Conservation (phyloP, 2,113 vertebrate species). For the Lampris megalopsis region DNA sequence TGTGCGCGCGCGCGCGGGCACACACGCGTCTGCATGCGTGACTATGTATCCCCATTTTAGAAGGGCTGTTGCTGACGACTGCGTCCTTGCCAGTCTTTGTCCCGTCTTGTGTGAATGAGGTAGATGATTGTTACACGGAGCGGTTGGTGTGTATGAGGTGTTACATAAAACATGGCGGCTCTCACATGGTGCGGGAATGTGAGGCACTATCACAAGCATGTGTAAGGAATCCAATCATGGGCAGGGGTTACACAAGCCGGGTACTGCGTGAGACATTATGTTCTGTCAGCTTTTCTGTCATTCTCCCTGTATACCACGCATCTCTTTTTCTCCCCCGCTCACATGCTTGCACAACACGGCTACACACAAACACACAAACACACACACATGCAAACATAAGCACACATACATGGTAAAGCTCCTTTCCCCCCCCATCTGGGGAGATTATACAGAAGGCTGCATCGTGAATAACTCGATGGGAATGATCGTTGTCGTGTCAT, state of each 20-base stretch:
- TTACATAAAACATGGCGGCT: constrained; percentile 69
- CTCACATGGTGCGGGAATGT: constrained; percentile 59
- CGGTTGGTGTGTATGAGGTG: constrained; percentile 41
- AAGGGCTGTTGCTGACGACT: neutral
- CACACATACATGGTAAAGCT: neutral
- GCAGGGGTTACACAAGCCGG: constrained; percentile 58
- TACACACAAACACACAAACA: neutral
- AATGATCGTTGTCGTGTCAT: neutral
- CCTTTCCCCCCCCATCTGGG: neutral
- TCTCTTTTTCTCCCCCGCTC: neutral
- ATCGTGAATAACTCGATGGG: neutral
- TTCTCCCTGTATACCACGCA: neutral
- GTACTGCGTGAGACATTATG: constrained; percentile 25
- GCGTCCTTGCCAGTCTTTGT: constrained; percentile 13
- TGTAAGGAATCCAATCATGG: constrained; percentile 40
- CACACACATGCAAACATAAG: neutral
- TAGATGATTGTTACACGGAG: constrained; percentile 42
- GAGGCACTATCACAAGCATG: constrained; percentile 31
- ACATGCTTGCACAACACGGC: neutral
- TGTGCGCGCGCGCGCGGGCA: neutral
- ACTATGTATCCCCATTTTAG: constrained; percentile 1
- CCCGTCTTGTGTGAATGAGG: neutral
- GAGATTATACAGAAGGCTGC: neutral
- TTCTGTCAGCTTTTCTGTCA: constrained; percentile 24
- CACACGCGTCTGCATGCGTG: neutral